phyloP scores from a whole-genome alignment of 2,797 vertebrate species.

The Pseudochromis fuscus region DNA sequence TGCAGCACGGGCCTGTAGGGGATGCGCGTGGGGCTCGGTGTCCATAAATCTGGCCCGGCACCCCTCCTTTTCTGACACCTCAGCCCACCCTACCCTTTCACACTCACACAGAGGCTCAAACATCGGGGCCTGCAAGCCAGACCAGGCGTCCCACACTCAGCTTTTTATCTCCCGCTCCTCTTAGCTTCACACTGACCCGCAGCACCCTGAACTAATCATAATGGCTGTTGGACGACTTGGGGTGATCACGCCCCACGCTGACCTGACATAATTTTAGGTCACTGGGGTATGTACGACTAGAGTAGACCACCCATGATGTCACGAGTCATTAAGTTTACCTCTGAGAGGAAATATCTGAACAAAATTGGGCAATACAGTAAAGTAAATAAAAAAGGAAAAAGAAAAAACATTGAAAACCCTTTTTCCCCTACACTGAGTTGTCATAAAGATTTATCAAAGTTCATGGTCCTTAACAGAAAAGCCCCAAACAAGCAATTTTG shows the following conservation, averaged over 20 bases:
- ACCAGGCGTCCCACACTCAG: slow-evolving; percentile 61
- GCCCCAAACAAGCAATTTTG: not conserved
- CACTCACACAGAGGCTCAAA: slow-evolving; percentile 53
- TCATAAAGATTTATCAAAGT: not conserved
- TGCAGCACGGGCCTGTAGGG: slow-evolving; percentile 61
- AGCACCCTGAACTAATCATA: slow-evolving; percentile 80
- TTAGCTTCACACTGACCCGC: slow-evolving; percentile 71
- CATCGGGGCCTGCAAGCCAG: slow-evolving; percentile 61
- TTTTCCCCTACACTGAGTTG: not conserved
- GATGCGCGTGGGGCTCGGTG: slow-evolving; percentile 68
- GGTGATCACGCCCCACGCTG: slow-evolving; percentile 65
- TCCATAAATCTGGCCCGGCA: slow-evolving; percentile 81
- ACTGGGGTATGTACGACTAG: slow-evolving; percentile 27
- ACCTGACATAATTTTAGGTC: slow-evolving; percentile 66
- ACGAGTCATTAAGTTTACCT: slow-evolving; percentile 21
- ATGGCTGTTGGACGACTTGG: slow-evolving; percentile 70
- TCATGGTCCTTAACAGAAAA: not conserved
- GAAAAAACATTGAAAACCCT: not conserved
- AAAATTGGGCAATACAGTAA: not conserved
- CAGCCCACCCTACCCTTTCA: slow-evolving; percentile 63
- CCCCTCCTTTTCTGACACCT: slow-evolving; percentile 65
- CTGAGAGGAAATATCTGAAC: not conserved
- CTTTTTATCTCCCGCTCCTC: slow-evolving; percentile 72
- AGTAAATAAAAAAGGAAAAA: not conserved
- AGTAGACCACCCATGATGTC: slow-evolving; percentile 62